Percentiles rank a stretch among this genome's conserved stretches.
Conservation (phyloP, 1,140 invertebrate genomes). For the Panagrolaimus sp. region DNA sequence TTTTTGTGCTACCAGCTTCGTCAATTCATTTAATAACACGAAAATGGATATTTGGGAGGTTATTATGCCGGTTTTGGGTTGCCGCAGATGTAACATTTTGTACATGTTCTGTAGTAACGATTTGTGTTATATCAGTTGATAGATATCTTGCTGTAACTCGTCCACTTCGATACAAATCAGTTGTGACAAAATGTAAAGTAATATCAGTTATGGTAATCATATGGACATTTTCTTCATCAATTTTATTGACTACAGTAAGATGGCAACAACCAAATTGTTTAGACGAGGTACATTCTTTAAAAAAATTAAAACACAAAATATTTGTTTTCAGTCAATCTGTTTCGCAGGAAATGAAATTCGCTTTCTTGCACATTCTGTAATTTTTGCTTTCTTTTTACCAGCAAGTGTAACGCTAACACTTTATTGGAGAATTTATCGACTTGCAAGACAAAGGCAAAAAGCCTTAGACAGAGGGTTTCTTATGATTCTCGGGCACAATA, state of each 20-base stretch:
- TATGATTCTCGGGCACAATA: slow-evolving; percentile 58
- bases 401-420: slow-evolving; percentile 55
- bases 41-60: slow-evolving; percentile 60
- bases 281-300: slow-evolving; percentile 35
- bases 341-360: slow-evolving; percentile 58
- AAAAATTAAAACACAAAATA: not conserved
- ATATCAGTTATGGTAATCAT: slow-evolving; percentile 62
- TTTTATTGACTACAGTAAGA: slow-evolving; percentile 51
- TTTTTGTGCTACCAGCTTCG: slow-evolving; percentile 62
- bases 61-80: slow-evolving; percentile 63
- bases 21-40: slow-evolving; percentile 48
- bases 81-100: slow-evolving; percentile 63
- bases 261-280: slow-evolving; percentile 44
- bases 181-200: slow-evolving; percentile 59
- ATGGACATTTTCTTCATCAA: slow-evolving; percentile 72
- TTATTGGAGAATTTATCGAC: slow-evolving; percentile 55
- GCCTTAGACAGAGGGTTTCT: slow-evolving; percentile 56
- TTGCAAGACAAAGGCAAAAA: slow-evolving; percentile 53
- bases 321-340: slow-evolving; percentile 45
- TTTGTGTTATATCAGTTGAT: slow-evolving; percentile 62
- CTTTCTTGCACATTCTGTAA: slow-evolving; percentile 55
- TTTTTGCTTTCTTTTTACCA: slow-evolving; percentile 56
- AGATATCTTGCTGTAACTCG: slow-evolving; percentile 63
- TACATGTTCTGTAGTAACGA: slow-evolving; percentile 62
- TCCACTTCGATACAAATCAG: slow-evolving; percentile 61